Percentiles rank a stretch among this genome's conserved stretches.
Conservation (phyloP, 2,113 vertebrate genomes). For the Meles meles region DNA sequence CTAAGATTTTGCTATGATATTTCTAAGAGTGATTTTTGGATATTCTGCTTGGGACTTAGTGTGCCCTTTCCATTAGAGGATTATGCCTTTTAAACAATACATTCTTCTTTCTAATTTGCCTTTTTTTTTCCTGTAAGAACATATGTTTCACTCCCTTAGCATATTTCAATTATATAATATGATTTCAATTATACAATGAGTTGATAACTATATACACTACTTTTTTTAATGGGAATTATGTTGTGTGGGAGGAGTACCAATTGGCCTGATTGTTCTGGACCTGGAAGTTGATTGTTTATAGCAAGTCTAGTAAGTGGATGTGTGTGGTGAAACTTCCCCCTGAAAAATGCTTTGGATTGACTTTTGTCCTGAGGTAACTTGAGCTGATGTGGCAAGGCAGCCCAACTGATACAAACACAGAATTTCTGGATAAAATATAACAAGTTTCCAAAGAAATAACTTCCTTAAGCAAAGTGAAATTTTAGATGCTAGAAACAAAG, state of each 20-base stretch:
- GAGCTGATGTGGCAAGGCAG: background rate
- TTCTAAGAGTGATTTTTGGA: background rate
- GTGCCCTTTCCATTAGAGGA: background rate
- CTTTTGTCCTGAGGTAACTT: background rate
- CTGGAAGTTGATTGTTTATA: background rate
- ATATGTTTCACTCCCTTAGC: background rate
- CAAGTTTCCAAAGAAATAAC: background rate
- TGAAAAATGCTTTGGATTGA: background rate
- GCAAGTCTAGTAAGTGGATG: background rate
- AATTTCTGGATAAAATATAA: background rate
- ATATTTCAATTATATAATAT: background rate
- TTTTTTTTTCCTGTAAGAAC: background rate
- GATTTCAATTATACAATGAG: background rate
- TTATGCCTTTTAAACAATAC: background rate
- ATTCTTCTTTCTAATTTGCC: background rate
- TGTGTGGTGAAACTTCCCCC: background rate
- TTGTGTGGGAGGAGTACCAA: background rate
- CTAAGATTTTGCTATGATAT: background rate
- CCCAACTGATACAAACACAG: background rate
- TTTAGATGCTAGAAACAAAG: background rate
- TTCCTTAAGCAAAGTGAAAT: background rate
- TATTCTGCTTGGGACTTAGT: background rate
- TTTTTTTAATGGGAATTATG: background rate
- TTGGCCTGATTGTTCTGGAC: background rate
- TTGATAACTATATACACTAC: background rate